These are phyloP conservation scores for Microplitis demolitor DNA, from an alignment of 1,140 invertebrate genomes.

Conservation along the genomic window DNA sequence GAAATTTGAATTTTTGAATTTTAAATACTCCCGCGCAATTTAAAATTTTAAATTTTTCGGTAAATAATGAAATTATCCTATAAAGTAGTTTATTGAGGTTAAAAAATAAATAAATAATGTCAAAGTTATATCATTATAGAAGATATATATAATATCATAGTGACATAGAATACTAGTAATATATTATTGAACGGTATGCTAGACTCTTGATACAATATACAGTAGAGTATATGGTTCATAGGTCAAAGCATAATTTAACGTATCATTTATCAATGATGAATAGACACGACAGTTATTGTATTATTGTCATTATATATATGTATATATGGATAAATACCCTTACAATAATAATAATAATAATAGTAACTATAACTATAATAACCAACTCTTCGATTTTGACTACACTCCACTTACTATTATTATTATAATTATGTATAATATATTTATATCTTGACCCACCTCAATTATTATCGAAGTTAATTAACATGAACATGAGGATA, in stretches of 20 bases:
- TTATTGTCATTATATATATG: too few species aligned
- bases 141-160: too few species aligned
- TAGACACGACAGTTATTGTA: too few species aligned
- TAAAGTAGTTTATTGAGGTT: too few species aligned
- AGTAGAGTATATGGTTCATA: slow-evolving; percentile 15
- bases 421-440: background rate
- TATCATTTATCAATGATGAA: slow-evolving; percentile 16
- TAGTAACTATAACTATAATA: background rate
- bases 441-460: background rate
- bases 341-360: background rate
- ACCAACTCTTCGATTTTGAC: too few species aligned
- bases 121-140: too few species aligned
- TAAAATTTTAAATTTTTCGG: too few species aligned
- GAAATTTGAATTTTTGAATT: background rate
- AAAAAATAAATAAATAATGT: too few species aligned
- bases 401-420: background rate
- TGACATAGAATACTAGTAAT: too few species aligned
- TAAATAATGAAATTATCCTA: too few species aligned
- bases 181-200: background rate
- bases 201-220: background rate
- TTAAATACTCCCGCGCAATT: too few species aligned
- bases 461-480: background rate
- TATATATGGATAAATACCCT: background rate
- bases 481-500: background rate
- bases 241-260: slow-evolving; percentile 17